Evolutionary conservation across 2,888 invertebrate genomes (phyloP).

Genomic region (Mythimna impura): DNA sequence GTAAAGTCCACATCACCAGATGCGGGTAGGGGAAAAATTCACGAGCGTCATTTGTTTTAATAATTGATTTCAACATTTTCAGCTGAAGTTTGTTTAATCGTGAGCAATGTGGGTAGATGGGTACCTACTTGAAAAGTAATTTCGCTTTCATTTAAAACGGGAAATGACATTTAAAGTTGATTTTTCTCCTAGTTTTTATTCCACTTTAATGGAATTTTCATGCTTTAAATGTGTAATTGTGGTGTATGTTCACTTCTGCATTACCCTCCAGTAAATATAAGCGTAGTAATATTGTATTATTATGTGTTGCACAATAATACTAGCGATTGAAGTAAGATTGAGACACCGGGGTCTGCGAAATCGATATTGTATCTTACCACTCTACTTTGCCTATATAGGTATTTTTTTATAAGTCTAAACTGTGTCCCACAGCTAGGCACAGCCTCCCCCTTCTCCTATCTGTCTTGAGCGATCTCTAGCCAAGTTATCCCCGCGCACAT

Average conservation of each 20-base stretch:
- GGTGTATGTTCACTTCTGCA: background rate
- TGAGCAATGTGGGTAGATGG: background rate
- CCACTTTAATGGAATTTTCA: background rate
- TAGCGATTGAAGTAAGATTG: no score
- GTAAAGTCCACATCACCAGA: conserved; percentile 26
- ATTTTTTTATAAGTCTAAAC: no score
- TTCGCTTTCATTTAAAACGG: conserved; percentile 18
- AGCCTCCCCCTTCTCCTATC: no score
- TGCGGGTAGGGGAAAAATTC: conserved; percentile 46
- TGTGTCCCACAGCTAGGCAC: no score
- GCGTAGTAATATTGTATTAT: no score
- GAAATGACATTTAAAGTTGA: background rate
- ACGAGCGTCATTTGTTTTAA: conserved; percentile 44
- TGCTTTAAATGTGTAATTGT: background rate
- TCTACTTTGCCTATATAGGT: no score
- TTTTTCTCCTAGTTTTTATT: conserved; percentile 1
- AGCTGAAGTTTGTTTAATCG: conserved; percentile 26
- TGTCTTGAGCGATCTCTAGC: no score
- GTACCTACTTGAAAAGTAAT: conserved; percentile 6
- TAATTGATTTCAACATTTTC: conserved; percentile 38
- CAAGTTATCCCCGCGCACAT: no score
- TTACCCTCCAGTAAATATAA: background rate
- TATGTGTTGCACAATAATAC: no score
- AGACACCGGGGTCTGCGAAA: no score
- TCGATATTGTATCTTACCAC: no score